Evolutionary conservation across 37 sponge, comb jelly and placozoan genomes (phyloP).

Genomic region (Tethya wilhelma): DNA sequence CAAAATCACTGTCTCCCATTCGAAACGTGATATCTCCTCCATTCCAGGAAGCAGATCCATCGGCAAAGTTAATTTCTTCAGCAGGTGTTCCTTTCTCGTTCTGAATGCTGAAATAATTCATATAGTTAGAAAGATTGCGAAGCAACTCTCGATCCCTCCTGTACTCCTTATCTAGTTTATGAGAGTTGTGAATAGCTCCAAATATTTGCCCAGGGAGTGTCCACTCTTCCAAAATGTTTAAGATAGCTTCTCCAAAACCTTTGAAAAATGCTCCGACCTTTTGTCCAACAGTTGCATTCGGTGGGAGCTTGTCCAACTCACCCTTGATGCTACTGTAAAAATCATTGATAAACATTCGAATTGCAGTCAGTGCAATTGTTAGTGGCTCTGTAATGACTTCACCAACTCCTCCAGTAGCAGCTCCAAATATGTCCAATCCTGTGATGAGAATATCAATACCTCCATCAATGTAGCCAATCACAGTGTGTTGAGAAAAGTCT

Average conservation of each 20-base stretch:
- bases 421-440: conserved; percentile 2
- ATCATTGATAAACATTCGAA: conserved; percentile 18
- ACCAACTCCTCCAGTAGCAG: conserved; percentile 1
- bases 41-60: conserved; percentile 27
- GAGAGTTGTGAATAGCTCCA: not conserved
- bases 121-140: conserved; percentile 5
- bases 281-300: conserved; percentile 14
- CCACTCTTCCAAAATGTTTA: not conserved
- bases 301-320: conserved; percentile 24
- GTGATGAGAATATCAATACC: not conserved
- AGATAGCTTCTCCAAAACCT: conserved; percentile 24
- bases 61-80: conserved; percentile 29
- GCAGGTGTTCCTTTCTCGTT: conserved; percentile 4
- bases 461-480: not conserved
- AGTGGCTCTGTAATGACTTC: conserved; percentile 3
- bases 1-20: conserved; percentile 3
- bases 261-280: conserved; percentile 19
- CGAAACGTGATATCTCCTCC: conserved; percentile 35
- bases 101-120: conserved; percentile 13
- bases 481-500: not conserved
- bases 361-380: not conserved
- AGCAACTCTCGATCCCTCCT: conserved; percentile 20
- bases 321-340: conserved; percentile 27
- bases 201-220: conserved; percentile 16
- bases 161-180: conserved; percentile 13